A percentile compares a stretch with the other conserved stretches of the same genome.
These are phyloP conservation scores for Passer domesticus DNA, from an alignment of 2,113 vertebrate genomes.

Conservation along the genomic window DNA sequence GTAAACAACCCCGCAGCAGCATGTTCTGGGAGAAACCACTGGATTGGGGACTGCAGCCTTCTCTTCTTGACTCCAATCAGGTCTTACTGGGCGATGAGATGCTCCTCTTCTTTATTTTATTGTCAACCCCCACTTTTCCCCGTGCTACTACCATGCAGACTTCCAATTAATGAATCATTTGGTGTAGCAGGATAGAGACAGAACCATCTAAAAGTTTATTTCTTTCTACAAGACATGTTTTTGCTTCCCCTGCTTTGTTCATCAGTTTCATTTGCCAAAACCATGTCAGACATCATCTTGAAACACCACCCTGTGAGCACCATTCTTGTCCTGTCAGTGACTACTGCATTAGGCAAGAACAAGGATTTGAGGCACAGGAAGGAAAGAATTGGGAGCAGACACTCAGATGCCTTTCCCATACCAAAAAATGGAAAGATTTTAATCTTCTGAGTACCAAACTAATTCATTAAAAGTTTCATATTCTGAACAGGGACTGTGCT, in stretches of 20 bases:
- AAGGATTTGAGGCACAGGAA: not conserved
- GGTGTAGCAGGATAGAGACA: not conserved
- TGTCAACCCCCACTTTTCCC: not conserved
- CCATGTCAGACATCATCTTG: not conserved
- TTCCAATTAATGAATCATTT: not conserved
- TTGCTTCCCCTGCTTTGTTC: not conserved
- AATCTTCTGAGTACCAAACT: not conserved
- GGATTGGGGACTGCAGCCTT: not conserved
- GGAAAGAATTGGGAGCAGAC: not conserved
- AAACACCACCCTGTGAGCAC: not conserved
- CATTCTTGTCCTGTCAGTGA: not conserved
- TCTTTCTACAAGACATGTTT: not conserved
- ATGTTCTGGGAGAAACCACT: not conserved
- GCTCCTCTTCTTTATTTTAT: not conserved
- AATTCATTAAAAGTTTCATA: not conserved
- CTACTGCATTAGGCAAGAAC: not conserved
- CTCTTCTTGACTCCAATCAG: not conserved
- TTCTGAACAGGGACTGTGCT: not conserved
- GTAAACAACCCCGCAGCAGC: not conserved
- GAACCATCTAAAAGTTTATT: not conserved
- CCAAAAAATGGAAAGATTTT: not conserved
- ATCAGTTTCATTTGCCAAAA: not conserved
- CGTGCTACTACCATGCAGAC: not conserved
- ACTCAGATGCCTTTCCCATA: not conserved
- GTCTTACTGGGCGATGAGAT: not conserved